Evolutionary conservation across 2,797 vertebrate species (phyloP).

Genomic region (Lacerta bilineata): DNA sequence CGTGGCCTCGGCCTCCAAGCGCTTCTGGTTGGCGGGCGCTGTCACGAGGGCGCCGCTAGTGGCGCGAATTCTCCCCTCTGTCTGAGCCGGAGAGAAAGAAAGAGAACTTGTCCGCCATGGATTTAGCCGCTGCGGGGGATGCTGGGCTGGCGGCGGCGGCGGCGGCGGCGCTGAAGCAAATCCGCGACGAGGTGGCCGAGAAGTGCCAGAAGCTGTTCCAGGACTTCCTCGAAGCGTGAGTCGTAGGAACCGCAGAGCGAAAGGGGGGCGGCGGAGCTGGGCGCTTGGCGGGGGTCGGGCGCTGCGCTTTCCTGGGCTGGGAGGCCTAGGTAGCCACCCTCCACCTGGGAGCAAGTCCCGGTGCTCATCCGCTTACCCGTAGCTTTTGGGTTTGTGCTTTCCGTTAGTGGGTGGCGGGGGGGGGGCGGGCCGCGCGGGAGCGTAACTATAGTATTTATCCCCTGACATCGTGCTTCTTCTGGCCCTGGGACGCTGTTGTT

Average conservation of each 20-base stretch:
- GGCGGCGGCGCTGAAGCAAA: conserved; percentile 80
- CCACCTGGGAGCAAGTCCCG: too few relatives aligned
- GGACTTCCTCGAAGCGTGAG: conserved; percentile 98
- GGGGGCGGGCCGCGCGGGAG: too few relatives aligned
- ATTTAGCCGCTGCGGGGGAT: conserved; percentile 79
- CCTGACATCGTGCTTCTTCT: too few relatives aligned
- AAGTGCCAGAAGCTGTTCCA: conserved; percentile 98
- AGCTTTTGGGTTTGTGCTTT: neutral
- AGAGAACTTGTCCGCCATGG: conserved; percentile 78
- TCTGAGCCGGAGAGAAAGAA: rapidly evolving
- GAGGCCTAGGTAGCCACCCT: too few relatives aligned
- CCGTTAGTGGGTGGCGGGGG: neutral
- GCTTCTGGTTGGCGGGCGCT: conserved; percentile 77
- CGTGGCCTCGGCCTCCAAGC: neutral
- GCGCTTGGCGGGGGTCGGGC: too few relatives aligned
- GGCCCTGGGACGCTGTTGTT: too few relatives aligned
- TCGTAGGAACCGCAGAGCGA: conserved; percentile 40
- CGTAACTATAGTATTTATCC: neutral
- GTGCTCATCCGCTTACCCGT: too few relatives aligned
- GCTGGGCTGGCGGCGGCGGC: conserved; percentile 77
- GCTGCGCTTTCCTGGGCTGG: too few relatives aligned
- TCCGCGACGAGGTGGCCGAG: conserved; percentile 96
- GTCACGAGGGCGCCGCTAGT: conserved; percentile 73
- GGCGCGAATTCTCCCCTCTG: conserved; percentile 79
- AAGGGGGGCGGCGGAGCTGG: neutral